phyloP scores from a whole-genome alignment of 2,113 vertebrate species.

The Engystomops pustulosus region DNA sequence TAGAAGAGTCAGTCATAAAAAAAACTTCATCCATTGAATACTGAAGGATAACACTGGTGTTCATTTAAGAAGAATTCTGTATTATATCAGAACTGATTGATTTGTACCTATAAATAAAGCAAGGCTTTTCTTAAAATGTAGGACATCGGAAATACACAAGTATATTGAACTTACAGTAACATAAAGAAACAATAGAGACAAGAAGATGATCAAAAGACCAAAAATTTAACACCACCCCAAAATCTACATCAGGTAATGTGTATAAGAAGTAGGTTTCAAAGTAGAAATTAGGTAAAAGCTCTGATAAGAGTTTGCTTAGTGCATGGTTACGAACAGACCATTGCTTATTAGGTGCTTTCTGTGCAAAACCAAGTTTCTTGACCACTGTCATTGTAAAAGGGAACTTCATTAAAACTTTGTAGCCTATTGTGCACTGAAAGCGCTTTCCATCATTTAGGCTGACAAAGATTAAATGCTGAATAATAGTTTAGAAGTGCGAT shows the following conservation, averaged over 20 bases:
- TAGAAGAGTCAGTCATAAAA: neutral
- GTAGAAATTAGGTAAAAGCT: neutral
- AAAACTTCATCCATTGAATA: neutral
- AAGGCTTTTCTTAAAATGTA: neutral
- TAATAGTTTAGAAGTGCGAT: conserved; percentile 29
- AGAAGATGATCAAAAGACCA: too few relatives aligned
- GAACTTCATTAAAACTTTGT: conserved; percentile 55
- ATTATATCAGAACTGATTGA: neutral
- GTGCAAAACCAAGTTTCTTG: conserved; percentile 35
- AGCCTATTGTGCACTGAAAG: conserved; percentile 15
- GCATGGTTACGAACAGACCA: neutral
- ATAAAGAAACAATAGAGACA: too few relatives aligned
- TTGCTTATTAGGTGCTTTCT: neutral
- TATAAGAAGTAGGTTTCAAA: neutral
- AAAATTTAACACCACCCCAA: too few relatives aligned
- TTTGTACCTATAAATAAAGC: neutral
- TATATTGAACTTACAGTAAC: neutral
- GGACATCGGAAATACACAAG: neutral
- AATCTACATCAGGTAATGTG: neutral
- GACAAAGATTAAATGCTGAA: conserved; percentile 55
- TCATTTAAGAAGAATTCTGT: neutral
- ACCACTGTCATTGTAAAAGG: conserved; percentile 24
- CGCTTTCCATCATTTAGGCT: conserved; percentile 51
- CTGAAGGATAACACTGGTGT: neutral
- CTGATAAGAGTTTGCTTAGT: neutral